Conservation (phyloP, 2,797 vertebrate species). For the Esox lucius region DNA sequence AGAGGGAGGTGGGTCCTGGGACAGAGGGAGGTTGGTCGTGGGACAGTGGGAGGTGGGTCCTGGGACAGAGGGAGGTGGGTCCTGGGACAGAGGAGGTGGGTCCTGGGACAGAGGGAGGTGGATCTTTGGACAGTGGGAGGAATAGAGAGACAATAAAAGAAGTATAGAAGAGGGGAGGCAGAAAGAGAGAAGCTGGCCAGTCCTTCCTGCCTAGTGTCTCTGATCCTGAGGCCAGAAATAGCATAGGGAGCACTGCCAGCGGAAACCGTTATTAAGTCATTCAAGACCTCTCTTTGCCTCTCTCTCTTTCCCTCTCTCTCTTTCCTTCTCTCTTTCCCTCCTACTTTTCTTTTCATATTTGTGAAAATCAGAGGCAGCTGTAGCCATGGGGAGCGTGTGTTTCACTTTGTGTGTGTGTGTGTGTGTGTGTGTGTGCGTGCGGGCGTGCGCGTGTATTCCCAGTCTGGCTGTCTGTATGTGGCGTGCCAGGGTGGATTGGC, state of each 20-base stretch:
- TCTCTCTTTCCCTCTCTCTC: neutral
- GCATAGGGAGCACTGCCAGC: conserved; percentile 46
- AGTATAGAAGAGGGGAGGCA: neutral
- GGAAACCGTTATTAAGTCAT: conserved; percentile 63
- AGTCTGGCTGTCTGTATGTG: neutral
- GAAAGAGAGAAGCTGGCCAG: conserved; percentile 19
- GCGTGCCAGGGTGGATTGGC: conserved; percentile 14
- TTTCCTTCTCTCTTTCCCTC: conserved; percentile 11
- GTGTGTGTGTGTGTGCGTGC: conserved; percentile 24
- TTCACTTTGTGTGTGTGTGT: neutral
- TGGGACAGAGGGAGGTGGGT: too few relatives aligned
- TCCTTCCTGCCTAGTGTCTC: conserved; percentile 45
- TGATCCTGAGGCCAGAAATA: conserved; percentile 58
- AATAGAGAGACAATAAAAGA: conserved; percentile 9
- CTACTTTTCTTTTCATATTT: conserved; percentile 53
- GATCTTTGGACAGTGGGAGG: neutral
- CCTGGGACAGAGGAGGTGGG: too few relatives aligned
- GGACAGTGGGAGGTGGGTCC: too few relatives aligned
- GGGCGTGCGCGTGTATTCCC: conserved; percentile 4
- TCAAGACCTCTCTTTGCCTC: conserved; percentile 32
- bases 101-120: too few relatives aligned
- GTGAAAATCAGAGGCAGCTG: conserved; percentile 56
- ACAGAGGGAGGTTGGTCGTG: too few relatives aligned
- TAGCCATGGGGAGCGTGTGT: conserved; percentile 6
- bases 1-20: too few relatives aligned